Evolutionary conservation across 2,888 invertebrate genomes (phyloP).

Genomic region (Petrolisthes manimaculis): DNA sequence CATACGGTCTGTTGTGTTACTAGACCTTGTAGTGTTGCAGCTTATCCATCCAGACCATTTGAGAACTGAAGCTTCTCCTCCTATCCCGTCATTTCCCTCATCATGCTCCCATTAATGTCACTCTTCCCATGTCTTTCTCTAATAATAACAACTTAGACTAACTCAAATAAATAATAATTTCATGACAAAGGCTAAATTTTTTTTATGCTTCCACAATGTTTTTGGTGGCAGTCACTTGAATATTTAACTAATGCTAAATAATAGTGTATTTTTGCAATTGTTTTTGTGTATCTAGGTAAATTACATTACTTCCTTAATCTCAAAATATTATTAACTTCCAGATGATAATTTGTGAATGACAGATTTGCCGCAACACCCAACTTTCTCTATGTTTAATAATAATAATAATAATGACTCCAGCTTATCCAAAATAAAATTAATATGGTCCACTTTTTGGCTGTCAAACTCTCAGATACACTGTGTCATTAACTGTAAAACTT

Average conservation of each 20-base stretch:
- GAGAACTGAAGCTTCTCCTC: neutral
- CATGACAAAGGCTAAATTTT: neutral
- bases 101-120: neutral
- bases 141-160: neutral
- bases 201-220: neutral
- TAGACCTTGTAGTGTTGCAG: neutral
- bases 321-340: slow-evolving; percentile 6
- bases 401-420: slow-evolving; percentile 8
- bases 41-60: neutral
- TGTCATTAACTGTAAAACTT: slow-evolving; percentile 40
- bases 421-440: slow-evolving; percentile 22
- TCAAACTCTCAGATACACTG: slow-evolving; percentile 1
- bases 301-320: neutral
- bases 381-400: neutral
- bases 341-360: slow-evolving; percentile 13
- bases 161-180: slow-evolving; percentile 3
- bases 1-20: too few relatives aligned
- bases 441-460: slow-evolving; percentile 26
- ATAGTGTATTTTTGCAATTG: neutral
- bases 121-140: neutral
- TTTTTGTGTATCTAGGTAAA: neutral
- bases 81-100: neutral
- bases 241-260: too few relatives aligned
- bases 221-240: too few relatives aligned
- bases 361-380: neutral